phyloP scores from a whole-genome alignment of 1,140 invertebrate species.

The Protaetia brevitarsis region DNA sequence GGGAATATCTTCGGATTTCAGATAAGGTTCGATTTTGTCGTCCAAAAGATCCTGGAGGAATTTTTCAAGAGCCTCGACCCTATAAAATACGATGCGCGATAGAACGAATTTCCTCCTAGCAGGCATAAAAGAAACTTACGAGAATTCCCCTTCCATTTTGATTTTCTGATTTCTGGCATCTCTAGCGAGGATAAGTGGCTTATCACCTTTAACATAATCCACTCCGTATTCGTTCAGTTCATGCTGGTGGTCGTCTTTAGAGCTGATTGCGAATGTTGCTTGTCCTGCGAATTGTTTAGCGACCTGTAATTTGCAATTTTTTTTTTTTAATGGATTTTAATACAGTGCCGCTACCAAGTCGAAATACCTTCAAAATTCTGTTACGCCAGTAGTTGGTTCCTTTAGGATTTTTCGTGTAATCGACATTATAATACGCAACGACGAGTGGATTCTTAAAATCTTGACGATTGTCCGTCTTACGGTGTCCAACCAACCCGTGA shows the following conservation, averaged over 20 bases:
- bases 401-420: conserved; percentile 96
- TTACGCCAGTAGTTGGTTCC: conserved; percentile 99
- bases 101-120: no score
- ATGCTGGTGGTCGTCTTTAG: conserved; percentile 89
- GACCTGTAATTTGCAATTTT: no score
- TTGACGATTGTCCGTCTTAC: conserved; percentile 76
- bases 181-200: conserved; percentile 82
- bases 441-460: conserved; percentile 90
- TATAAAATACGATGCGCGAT: no score
- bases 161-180: conserved; percentile 86
- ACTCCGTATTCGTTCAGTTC: conserved; percentile 94
- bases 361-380: conserved; percentile 89
- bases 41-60: conserved; percentile 85
- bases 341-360: conserved; percentile 70
- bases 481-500: conserved; percentile 87
- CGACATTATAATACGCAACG: conserved; percentile 91
- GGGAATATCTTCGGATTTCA: conserved; percentile 95
- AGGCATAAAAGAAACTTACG: no score
- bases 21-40: conserved; percentile 83
- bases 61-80: conserved; percentile 81
- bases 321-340: no score
- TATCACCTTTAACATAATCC: conserved; percentile 81
- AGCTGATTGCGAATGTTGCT: conserved; percentile 85
- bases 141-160: conserved; percentile 86
- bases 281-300: conserved; percentile 79